A percentile compares a stretch with the other conserved stretches of the same genome.
These are phyloP conservation scores for Abscondita cerata DNA, from an alignment of 2,888 invertebrate species.

Conservation along the genomic window DNA sequence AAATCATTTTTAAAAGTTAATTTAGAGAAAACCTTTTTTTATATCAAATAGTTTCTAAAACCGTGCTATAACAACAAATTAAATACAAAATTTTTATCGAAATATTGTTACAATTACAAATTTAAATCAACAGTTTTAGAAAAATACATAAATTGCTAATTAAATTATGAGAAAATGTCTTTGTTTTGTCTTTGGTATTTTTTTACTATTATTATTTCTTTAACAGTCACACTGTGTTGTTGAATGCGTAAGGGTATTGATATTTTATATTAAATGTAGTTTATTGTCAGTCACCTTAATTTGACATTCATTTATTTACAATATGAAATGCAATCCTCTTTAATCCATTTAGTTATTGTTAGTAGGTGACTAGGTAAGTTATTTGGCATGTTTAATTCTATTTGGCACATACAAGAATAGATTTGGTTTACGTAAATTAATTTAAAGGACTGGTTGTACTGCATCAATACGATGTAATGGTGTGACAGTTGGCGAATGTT, in stretches of 20 bases:
- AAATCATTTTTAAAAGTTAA: constrained; percentile 13
- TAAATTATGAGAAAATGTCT: constrained; percentile 21
- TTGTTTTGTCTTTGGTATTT: constrained; percentile 29
- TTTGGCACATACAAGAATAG: constrained; percentile 20
- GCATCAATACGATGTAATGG: constrained; percentile 67
- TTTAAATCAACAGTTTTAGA: constrained; percentile 27
- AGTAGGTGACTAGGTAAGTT: constrained; percentile 34
- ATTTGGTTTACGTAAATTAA: neutral
- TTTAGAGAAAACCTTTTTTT: constrained; percentile 24
- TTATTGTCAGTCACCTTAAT: constrained; percentile 58
- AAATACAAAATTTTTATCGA: constrained; percentile 19
- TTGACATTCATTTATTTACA: constrained; percentile 50
- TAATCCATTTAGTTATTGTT: constrained; percentile 21
- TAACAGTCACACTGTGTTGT: constrained; percentile 10
- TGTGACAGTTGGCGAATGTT: constrained; percentile 62
- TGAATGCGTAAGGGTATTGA: constrained; percentile 10
- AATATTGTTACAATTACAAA: constrained; percentile 14
- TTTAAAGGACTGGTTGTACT: constrained; percentile 62
- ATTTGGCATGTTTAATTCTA: constrained; percentile 21
- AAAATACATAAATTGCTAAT: constrained; percentile 23
- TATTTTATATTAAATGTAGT: constrained; percentile 33
- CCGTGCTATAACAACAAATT: constrained; percentile 29
- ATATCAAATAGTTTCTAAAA: constrained; percentile 31
- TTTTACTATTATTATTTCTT: constrained; percentile 11
- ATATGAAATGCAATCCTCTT: constrained; percentile 27